Conservation (phyloP, 1,140 invertebrate genomes). For the Hetaerina americana region DNA sequence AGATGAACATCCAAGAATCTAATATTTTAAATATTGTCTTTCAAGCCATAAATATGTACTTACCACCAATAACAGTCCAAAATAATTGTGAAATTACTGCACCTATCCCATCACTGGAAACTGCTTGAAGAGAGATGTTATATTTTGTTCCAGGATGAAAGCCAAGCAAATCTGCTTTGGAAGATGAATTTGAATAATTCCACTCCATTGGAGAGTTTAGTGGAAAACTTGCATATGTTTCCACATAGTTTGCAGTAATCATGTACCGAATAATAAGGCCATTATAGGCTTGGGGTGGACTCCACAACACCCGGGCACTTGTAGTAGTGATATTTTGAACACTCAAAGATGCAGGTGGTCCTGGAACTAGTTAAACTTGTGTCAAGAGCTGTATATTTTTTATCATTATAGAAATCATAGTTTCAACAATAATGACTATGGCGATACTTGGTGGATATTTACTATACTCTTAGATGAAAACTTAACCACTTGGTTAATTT, state of each 20-base stretch:
- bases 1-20: too few species aligned
- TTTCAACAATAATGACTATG: neutral
- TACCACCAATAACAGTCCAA: conserved; percentile 49
- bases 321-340: conserved; percentile 17
- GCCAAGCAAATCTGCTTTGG: conserved; percentile 34
- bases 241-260: conserved; percentile 27
- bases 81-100: conserved; percentile 28
- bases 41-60: neutral
- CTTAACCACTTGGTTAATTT: neutral
- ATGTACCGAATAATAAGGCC: conserved; percentile 44
- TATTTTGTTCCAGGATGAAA: conserved; percentile 59
- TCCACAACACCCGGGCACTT: conserved; percentile 39
- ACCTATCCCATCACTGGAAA: conserved; percentile 44
- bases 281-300: conserved; percentile 40
- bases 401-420: too few species aligned
- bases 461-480: neutral
- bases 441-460: neutral
- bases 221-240: conserved; percentile 20
- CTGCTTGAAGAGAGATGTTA: conserved; percentile 49
- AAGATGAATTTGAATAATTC: conserved; percentile 29
- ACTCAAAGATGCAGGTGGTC: conserved; percentile 16
- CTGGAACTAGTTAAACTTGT: conserved; percentile 20
- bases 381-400: too few species aligned
- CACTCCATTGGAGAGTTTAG: conserved; percentile 26
- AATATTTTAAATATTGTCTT: too few species aligned